phyloP scores from a whole-genome alignment of 2,797 vertebrate species.

The Yasuhikotakia modesta region DNA sequence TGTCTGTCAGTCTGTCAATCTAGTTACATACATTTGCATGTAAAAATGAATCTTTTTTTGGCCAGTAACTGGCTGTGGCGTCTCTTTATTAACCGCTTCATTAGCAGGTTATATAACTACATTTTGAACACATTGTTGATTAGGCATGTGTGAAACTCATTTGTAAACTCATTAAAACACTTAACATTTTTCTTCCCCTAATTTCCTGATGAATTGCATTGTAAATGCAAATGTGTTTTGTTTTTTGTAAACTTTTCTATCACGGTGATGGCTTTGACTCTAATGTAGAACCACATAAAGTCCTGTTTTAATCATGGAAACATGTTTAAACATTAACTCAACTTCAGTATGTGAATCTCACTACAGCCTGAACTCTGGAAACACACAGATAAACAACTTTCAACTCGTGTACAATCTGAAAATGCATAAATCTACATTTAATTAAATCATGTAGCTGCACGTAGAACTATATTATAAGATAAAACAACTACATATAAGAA shows the following conservation, averaged over 20 bases:
- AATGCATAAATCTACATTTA: too few species aligned
- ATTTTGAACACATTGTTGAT: constrained; percentile 2
- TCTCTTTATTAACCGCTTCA: constrained; percentile 9
- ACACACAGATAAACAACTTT: constrained; percentile 55
- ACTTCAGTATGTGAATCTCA: constrained; percentile 64
- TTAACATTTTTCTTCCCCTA: neutral
- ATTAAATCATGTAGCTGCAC: too few species aligned
- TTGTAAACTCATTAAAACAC: neutral
- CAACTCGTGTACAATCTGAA: constrained; percentile 61
- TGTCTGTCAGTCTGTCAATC: too few species aligned
- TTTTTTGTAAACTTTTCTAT: neutral
- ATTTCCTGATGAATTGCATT: constrained; percentile 7
- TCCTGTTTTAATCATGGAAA: constrained; percentile 42
- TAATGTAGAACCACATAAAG: constrained; percentile 4
- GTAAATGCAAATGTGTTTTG: neutral
- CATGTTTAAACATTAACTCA: constrained; percentile 65
- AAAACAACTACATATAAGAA: too few species aligned
- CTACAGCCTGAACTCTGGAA: constrained; percentile 54
- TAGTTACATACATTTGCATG: neutral
- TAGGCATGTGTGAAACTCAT: constrained; percentile 13
- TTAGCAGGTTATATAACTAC: constrained; percentile 17
- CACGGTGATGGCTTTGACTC: neutral
- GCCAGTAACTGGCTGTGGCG: neutral
- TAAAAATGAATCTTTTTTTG: neutral
- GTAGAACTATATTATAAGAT: too few species aligned